Conservation (phyloP, 2,113 vertebrate species). For the Willisornis vidua region DNA sequence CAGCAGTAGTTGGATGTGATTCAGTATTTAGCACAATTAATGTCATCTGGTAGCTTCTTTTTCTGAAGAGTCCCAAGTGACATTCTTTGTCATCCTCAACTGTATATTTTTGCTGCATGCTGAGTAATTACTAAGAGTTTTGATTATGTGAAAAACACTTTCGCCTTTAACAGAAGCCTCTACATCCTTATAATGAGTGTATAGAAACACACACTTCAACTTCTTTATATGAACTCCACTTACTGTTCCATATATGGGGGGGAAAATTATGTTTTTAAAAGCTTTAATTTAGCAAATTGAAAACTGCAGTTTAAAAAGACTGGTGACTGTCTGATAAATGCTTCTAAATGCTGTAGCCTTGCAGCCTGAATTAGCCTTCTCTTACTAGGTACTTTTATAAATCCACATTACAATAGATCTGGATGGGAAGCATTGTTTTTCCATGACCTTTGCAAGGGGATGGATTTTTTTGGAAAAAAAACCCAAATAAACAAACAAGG, state of each 20-base stretch:
- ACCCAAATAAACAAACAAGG: background rate
- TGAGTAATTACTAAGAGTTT: conserved; percentile 40
- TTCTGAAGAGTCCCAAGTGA: background rate
- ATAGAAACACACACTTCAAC: background rate
- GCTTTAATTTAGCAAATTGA: background rate
- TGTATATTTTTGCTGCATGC: conserved; percentile 13
- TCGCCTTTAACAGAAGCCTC: background rate
- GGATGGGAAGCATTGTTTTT: background rate
- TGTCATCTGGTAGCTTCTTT: conserved; percentile 31
- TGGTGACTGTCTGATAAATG: background rate
- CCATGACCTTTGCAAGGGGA: background rate
- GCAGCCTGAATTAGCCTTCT: background rate
- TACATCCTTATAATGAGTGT: background rate
- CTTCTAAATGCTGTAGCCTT: background rate
- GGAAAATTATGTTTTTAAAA: background rate
- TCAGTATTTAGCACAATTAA: conserved; percentile 62
- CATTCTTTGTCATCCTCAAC: conserved; percentile 8
- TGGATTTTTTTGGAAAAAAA: background rate
- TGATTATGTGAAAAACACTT: conserved; percentile 16
- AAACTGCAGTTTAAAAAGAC: background rate
- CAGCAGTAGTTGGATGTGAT: background rate
- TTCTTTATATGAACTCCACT: background rate
- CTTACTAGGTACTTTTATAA: background rate
- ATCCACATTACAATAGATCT: background rate
- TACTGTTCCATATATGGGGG: background rate